Base-by-base conservation (phyloP, 37 sponge, comb jelly and placozoan species). In the Diacarnus erythraeanus region DNA sequence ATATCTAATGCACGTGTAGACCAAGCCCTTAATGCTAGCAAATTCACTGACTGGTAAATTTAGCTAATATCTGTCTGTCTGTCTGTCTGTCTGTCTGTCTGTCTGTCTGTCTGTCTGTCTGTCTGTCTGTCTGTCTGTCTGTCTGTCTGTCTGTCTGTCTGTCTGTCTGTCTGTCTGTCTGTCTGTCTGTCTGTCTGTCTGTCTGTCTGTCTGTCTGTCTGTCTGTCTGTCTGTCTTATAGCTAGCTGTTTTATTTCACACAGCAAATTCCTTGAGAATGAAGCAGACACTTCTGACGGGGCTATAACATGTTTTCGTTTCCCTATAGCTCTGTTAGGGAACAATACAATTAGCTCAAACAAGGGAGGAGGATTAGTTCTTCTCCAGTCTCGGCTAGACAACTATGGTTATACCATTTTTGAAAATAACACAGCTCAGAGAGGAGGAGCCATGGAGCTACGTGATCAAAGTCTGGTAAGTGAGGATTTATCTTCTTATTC, bases 381-480 rank as follows among this genome's bases (percentile, higher is more conserved):
- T 0, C 57, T 83, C 30, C 78, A 89, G 71, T 58, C 89, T 42
- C 33, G 64, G 51, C 36, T 83, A 44, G 84, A 89, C 54, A 76
- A 42, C 8, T 40, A 26, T 57, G 84, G 84, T 22, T n/a, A 27
- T 5, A 23, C 79, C 26, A 2, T 41, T 21, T 77, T 89, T 37
- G 59, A 74, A 42, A 36, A 40, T 0, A 89, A 89, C 39, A 72
- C 79, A 39, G 89, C 89, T 18, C 35, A 5, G 0, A 21, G 23
- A 39, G 89, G 89, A 39, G 89, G 84, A 37, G 89, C 74, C 1
- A 30, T 89, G 17, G 42, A 75, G 18, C n/a, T 89, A 59, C 57
- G 59, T 40, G 89, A 79, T n/a, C 2, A 67, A 3, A 84, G 89
- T 57, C 10, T 89, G 84, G 89, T 89, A 71, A 61, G 64, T 4